These are phyloP conservation scores for Phenganax subtilis DNA, from an alignment of 92 coral and sea anemone genomes.

Conservation along the genomic window DNA sequence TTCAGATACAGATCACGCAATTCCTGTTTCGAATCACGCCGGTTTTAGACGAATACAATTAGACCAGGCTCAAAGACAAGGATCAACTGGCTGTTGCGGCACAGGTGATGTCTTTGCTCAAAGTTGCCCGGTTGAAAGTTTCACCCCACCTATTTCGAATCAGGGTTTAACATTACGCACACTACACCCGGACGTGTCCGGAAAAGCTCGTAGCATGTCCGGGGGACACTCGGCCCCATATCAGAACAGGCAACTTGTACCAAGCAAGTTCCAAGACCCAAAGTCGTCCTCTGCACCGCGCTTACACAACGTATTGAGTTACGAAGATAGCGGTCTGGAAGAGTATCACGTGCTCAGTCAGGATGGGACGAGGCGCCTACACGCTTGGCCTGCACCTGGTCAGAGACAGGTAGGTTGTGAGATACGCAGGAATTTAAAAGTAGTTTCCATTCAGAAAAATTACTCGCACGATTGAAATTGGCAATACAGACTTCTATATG, in stretches of 20 bases:
- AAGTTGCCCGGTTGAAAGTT: background rate
- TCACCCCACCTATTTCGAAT: background rate
- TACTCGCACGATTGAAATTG: too few species aligned
- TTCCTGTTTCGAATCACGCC: background rate
- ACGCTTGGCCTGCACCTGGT: background rate
- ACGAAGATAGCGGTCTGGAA: constrained; percentile 2
- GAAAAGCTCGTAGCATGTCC: background rate
- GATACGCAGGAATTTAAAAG: too few species aligned
- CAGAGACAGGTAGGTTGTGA: constrained; percentile 8
- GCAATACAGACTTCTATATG: too few species aligned
- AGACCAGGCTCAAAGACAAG: background rate
- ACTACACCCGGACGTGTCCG: background rate
- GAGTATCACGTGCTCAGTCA: background rate
- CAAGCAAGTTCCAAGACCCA: background rate
- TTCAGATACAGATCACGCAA: background rate
- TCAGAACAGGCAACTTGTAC: background rate
- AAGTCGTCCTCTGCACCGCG: background rate
- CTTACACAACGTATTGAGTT: background rate
- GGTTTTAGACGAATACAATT: background rate
- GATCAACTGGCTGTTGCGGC: background rate
- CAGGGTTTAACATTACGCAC: background rate
- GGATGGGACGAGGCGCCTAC: constrained; percentile 1
- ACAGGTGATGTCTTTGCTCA: constrained; percentile 5
- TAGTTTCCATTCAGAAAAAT: too few species aligned
- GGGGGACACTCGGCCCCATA: background rate